Conservation (phyloP, 2,888 invertebrate genomes). For the Tuberolachnus salignus region DNA sequence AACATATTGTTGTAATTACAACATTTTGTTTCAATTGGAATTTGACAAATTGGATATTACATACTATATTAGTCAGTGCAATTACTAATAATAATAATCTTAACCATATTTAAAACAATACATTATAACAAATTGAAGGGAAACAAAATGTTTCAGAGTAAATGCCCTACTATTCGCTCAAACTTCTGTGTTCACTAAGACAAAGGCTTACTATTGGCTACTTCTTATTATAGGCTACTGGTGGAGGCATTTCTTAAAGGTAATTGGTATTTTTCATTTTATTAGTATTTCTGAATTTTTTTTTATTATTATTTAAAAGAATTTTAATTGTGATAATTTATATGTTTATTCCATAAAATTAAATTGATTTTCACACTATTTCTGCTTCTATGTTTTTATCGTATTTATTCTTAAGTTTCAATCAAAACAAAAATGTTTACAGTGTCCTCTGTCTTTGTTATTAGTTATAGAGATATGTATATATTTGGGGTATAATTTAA, state of each 20-base stretch:
- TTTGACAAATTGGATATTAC: constrained; percentile 38
- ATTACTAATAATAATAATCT: constrained; percentile 25
- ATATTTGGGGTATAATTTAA: not conserved
- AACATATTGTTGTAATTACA: constrained; percentile 12
- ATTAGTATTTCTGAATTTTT: not conserved
- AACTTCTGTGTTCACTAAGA: constrained; percentile 37
- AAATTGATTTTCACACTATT: not conserved
- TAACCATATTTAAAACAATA: constrained; percentile 1
- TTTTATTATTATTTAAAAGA: not conserved
- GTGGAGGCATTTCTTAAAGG: constrained; percentile 45
- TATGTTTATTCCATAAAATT: not conserved
- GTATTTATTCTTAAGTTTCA: not conserved
- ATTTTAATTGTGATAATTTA: not conserved
- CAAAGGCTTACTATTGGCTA: constrained; percentile 39
- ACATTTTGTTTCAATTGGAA: constrained; percentile 30
- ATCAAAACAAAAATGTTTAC: not conserved
- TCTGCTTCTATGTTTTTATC: not conserved
- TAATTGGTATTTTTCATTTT: constrained; percentile 27
- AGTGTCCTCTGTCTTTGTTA: not conserved
- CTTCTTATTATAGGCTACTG: constrained; percentile 47
- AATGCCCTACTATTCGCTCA: constrained; percentile 45
- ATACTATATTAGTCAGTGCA: constrained; percentile 33
- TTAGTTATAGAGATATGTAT: not conserved
- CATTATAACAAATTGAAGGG: constrained; percentile 27
- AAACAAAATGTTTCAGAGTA: constrained; percentile 52